Conservation (phyloP, 2,113 vertebrate species). For the Tauraco erythrolophus region DNA sequence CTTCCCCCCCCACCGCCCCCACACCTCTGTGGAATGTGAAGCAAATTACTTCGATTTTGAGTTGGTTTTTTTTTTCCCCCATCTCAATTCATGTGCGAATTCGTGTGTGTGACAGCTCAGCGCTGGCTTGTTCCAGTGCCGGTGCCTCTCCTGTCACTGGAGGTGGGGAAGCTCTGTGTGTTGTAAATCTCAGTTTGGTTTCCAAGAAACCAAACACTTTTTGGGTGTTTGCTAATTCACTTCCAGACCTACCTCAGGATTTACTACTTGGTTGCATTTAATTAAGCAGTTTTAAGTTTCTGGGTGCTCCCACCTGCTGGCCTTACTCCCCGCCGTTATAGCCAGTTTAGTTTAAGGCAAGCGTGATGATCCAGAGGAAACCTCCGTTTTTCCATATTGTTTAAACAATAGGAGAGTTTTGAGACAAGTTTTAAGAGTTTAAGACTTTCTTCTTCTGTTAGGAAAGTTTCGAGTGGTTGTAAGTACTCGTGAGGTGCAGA, state of each 20-base stretch:
- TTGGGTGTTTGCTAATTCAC: background rate
- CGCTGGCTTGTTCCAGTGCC: background rate
- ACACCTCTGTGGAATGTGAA: background rate
- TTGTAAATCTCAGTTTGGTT: background rate
- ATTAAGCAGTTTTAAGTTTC: background rate
- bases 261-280: background rate
- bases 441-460: background rate
- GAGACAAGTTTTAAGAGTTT: background rate
- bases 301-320: no score
- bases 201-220: no score
- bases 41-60: background rate
- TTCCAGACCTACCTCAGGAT: background rate
- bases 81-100: background rate
- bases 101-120: background rate
- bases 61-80: no score
- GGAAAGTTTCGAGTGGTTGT: background rate
- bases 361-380: background rate
- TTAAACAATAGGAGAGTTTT: background rate
- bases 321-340: no score
- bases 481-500: no score
- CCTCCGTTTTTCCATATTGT: fast-evolving
- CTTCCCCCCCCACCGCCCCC: no score
- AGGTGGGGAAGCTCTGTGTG: no score
- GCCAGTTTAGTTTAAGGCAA: no score
- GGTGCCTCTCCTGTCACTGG: no score